These are phyloP conservation scores for Ormyrus rosae DNA, from an alignment of 2,888 invertebrate species.

Conservation along the genomic window DNA sequence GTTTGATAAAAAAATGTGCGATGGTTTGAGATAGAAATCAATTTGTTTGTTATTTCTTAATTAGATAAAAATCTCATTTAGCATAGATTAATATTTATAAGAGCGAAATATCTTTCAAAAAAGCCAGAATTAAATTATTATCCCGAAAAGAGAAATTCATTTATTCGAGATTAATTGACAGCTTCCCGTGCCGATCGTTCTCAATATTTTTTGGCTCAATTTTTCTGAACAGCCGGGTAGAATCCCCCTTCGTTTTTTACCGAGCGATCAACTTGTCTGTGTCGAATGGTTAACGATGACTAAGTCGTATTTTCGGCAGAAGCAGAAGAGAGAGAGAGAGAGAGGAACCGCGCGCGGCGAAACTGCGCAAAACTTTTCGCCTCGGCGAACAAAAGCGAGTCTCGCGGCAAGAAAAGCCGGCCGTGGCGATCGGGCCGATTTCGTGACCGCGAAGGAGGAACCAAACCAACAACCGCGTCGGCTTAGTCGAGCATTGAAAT, in stretches of 20 bases:
- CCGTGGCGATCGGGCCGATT: conserved; percentile 49
- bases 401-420: conserved; percentile 37
- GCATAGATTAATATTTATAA: no score
- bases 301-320: conserved; percentile 42
- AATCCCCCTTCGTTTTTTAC: not conserved
- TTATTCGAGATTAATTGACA: not conserved
- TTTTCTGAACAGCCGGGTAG: not conserved
- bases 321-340: not conserved
- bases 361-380: conserved; percentile 20
- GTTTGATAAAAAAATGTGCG: no score
- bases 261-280: not conserved
- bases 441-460: conserved; percentile 70
- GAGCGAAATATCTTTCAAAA: no score
- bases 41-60: no score
- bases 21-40: no score
- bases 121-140: no score
- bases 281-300: conserved; percentile 43
- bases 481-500: conserved; percentile 69
- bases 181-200: not conserved
- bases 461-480: conserved; percentile 67
- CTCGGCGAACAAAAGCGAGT: not conserved
- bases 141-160: not conserved
- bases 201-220: not conserved
- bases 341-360: not conserved
- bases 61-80: no score